Conservation (phyloP, 2,888 invertebrate genomes). For the Ophion ellenae region DNA sequence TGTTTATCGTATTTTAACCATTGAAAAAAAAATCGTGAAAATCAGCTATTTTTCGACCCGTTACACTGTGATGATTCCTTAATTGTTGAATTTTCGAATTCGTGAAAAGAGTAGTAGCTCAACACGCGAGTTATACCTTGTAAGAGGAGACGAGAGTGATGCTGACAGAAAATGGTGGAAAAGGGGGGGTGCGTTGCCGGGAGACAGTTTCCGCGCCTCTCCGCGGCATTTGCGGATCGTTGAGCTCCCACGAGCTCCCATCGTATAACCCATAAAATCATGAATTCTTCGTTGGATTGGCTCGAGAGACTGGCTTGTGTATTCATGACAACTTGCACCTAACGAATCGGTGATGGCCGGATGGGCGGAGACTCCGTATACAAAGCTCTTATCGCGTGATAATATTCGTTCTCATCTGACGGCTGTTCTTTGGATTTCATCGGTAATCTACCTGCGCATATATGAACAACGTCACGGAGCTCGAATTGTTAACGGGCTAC, state of each 20-base stretch:
- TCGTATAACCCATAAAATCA: conserved; percentile 50
- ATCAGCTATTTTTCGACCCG: too few relatives aligned
- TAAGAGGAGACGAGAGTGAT: conserved; percentile 26
- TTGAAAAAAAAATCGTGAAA: too few relatives aligned
- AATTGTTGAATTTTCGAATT: too few relatives aligned
- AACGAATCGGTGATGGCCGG: conserved; percentile 61
- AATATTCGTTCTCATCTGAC: conserved; percentile 33
- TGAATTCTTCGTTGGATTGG: conserved; percentile 52
- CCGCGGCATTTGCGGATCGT: conserved; percentile 44
- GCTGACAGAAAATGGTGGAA: conserved; percentile 18
- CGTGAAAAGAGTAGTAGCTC: too few relatives aligned
- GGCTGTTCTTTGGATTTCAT: background rate
- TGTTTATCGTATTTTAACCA: too few relatives aligned
- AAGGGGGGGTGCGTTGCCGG: conserved; percentile 46
- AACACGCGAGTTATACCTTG: conserved; percentile 16
- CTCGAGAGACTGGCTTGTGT: conserved; percentile 25
- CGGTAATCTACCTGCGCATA: background rate
- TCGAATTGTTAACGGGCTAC: too few relatives aligned
- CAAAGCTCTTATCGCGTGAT: conserved; percentile 25
- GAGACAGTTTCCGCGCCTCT: conserved; percentile 44
- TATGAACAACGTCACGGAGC: background rate
- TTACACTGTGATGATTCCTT: too few relatives aligned
- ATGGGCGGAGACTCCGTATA: conserved; percentile 58
- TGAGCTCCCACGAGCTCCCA: conserved; percentile 33
- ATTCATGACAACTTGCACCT: conserved; percentile 56